A percentile compares a stretch with the other conserved stretches of the same genome.
Conservation (phyloP, 2,888 invertebrate genomes). For the Drosophila recens region DNA sequence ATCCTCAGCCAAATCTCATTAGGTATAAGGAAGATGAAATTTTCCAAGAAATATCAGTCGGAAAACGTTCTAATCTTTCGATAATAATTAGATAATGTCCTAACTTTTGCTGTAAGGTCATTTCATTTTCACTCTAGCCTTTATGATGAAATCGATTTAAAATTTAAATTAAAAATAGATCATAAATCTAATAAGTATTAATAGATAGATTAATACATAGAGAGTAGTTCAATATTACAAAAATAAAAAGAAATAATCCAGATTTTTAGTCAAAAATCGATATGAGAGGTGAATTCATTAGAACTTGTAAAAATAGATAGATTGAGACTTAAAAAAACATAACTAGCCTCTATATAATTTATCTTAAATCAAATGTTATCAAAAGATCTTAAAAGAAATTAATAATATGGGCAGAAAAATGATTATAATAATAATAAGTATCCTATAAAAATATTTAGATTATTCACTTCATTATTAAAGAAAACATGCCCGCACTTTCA, state of each 20-base stretch:
- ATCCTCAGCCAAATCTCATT: constrained; percentile 3
- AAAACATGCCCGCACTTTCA: not conserved
- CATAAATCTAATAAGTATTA: not conserved
- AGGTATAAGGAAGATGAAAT: not conserved
- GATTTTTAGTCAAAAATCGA: no score
- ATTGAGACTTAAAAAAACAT: no score
- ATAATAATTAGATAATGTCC: not conserved
- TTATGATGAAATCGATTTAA: not conserved
- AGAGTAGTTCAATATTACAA: no score
- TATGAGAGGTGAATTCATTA: no score
- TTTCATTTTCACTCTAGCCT: not conserved
- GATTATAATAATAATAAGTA: no score
- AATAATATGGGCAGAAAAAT: no score
- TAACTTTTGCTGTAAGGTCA: not conserved
- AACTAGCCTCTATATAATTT: no score
- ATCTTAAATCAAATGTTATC: no score
- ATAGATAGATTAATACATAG: no score
- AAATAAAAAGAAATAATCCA: no score
- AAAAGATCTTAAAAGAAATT: no score
- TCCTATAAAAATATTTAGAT: not conserved
- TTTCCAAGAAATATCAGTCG: not conserved
- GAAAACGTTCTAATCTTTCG: not conserved
- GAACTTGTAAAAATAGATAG: no score
- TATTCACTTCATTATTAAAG: constrained; percentile 1
- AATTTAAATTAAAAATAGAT: not conserved